Base-by-base conservation (phyloP, 2,113 vertebrate species). In the Tamias sibiricus region DNA sequence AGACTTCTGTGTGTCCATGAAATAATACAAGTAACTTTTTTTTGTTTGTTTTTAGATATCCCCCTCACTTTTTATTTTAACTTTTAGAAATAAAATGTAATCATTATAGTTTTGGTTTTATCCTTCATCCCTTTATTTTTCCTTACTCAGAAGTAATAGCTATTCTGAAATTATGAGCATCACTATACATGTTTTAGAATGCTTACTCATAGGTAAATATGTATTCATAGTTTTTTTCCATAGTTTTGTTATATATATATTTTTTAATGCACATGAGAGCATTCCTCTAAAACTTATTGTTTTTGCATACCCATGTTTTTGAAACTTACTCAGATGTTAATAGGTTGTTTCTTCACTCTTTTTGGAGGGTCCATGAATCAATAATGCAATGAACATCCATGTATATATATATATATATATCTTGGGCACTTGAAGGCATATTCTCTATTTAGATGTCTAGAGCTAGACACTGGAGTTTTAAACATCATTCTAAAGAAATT, bases 41-140 rank as follows among this genome's bases (percentile, higher is more conserved):
- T 96, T 88, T 95, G 47, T 49, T 49, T 49, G 47, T 16, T 79
- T 87, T 93, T 71, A 88, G 57, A 19, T 82, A 35, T 87, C 14
- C 68, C 4, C 1, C 13, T 94, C 2, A 52, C 4, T 30, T 76
- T 35, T 87, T 52, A 8, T 42, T 92, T 90, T 87, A 75, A 75
- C 42, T 75, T 87, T 95, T 79, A 59, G 57, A 85, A 81, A 69
- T 81, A 77, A 96, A 93, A 95, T 85, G 35, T 17, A 80, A 30
- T 32, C n/a, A n/a, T 76, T 92, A 57, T 4, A 95, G 32, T 17
- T 76, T 62, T 81, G 74, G 19, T 69, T 40, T 47, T 13, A 28
- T 57, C 30, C 13, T 85, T 85, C 16, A 57, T 64, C 26, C 40
- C 22, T 84, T 69, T 64, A n/a, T 59, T 81, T 72, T 93, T 89